These are phyloP conservation scores for Metridium senile DNA, from an alignment of 92 coral and sea anemone species.

Conservation along the genomic window DNA sequence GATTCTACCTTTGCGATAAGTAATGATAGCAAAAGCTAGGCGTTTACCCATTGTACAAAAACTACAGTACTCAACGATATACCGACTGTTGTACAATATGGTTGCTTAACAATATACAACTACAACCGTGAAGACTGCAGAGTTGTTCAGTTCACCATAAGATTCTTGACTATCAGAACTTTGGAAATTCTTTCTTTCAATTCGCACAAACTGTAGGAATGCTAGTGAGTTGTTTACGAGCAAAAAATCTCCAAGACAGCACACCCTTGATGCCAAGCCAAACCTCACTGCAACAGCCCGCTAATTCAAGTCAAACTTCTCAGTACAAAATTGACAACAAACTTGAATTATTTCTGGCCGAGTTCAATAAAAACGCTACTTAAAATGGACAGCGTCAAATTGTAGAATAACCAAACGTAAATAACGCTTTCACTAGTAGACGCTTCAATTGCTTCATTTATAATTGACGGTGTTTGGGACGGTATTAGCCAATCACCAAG, in stretches of 20 bases:
- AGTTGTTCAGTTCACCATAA: not conserved
- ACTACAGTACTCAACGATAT: not conserved
- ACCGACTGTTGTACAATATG: too few relatives aligned
- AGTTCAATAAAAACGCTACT: not conserved
- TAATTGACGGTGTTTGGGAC: slow-evolving; percentile 17
- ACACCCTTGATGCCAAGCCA: slow-evolving; percentile 17
- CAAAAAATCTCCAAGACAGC: not conserved
- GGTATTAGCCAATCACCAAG: slow-evolving; percentile 9
- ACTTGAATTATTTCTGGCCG: not conserved
- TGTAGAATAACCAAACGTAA: slow-evolving; percentile 1
- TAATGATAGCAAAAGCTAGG: slow-evolving; percentile 42
- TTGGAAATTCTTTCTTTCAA: not conserved
- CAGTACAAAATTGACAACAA: not conserved
- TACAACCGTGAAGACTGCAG: not conserved
- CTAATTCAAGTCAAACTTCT: not conserved
- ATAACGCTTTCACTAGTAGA: slow-evolving; percentile 14
- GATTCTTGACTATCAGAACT: not conserved
- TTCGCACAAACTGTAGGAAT: not conserved
- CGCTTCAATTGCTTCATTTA: slow-evolving; percentile 1
- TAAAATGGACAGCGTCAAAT: not conserved
- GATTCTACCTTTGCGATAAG: slow-evolving; percentile 50
- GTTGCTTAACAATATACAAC: not conserved
- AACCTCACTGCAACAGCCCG: slow-evolving; percentile 6
- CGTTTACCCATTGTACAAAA: slow-evolving; percentile 61
- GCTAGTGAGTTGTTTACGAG: slow-evolving; percentile 14